Percentiles rank a stretch among this genome's conserved stretches.
Conservation (phyloP, 2,797 vertebrate species). For the Amblyraja radiata region DNA sequence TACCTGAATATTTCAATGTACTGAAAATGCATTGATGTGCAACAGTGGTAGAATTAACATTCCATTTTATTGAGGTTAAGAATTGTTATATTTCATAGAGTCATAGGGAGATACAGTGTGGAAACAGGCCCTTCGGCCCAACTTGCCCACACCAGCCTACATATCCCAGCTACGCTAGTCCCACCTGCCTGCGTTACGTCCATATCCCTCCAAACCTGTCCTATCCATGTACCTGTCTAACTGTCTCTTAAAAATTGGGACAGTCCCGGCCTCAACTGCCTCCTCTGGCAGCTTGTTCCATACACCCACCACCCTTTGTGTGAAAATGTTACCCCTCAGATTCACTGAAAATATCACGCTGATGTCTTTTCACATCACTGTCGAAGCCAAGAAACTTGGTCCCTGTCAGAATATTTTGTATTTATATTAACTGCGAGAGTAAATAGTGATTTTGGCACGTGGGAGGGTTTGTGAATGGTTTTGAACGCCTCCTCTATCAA, state of each 20-base stretch:
- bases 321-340: too few relatives aligned
- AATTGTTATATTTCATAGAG: background rate
- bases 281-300: too few relatives aligned
- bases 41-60: background rate
- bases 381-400: background rate
- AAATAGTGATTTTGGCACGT: constrained; percentile 25
- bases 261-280: too few relatives aligned
- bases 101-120: too few relatives aligned
- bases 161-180: too few relatives aligned
- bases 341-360: background rate
- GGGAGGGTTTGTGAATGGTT: constrained; percentile 25
- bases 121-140: too few relatives aligned
- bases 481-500: constrained; percentile 14
- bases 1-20: background rate
- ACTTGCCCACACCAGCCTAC: too few relatives aligned
- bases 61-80: background rate
- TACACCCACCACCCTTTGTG: too few relatives aligned
- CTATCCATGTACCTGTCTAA: too few relatives aligned
- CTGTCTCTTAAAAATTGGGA: too few relatives aligned
- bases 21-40: background rate
- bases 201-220: too few relatives aligned
- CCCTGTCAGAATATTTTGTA: constrained; percentile 1
- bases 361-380: background rate
- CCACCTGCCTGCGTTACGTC: too few relatives aligned
- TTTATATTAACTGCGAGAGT: background rate